phyloP scores from a whole-genome alignment of 2,113 vertebrate species.

The Caretta caretta region DNA sequence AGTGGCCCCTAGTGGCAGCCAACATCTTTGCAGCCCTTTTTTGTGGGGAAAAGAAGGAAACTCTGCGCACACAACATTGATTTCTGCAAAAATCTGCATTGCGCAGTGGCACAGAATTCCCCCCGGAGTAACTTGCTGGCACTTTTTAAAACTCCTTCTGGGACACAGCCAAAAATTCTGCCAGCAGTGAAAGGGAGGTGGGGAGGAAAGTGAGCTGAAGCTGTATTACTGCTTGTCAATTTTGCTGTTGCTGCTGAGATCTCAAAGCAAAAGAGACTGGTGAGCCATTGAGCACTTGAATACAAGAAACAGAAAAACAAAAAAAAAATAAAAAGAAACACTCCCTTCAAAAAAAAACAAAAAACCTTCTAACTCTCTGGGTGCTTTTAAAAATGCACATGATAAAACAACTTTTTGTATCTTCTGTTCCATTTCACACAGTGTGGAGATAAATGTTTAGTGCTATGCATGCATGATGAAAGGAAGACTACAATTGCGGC shows the following conservation, averaged over 20 bases:
- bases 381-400: conserved; percentile 52
- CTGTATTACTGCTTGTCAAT: background rate
- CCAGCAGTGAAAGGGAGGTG: background rate
- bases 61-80: too few species aligned
- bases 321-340: background rate
- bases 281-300: background rate
- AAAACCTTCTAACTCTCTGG: conserved; percentile 36
- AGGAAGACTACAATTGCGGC: background rate
- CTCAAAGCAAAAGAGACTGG: conserved; percentile 2
- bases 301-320: conserved; percentile 30
- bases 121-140: background rate
- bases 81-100: too few species aligned
- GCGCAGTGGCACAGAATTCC: too few species aligned
- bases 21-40: too few species aligned
- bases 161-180: background rate
- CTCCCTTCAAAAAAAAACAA: background rate
- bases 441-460: conserved; percentile 1
- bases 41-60: too few species aligned
- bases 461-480: background rate
- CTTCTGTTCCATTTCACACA: conserved; percentile 3
- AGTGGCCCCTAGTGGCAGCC: too few species aligned
- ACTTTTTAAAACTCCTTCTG: background rate
- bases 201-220: background rate
- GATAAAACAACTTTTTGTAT: conserved; percentile 34
- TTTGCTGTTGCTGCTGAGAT: background rate